Evolutionary conservation across 1,140 invertebrate genomes (phyloP).

Genomic region (Odontomachus brunneus): DNA sequence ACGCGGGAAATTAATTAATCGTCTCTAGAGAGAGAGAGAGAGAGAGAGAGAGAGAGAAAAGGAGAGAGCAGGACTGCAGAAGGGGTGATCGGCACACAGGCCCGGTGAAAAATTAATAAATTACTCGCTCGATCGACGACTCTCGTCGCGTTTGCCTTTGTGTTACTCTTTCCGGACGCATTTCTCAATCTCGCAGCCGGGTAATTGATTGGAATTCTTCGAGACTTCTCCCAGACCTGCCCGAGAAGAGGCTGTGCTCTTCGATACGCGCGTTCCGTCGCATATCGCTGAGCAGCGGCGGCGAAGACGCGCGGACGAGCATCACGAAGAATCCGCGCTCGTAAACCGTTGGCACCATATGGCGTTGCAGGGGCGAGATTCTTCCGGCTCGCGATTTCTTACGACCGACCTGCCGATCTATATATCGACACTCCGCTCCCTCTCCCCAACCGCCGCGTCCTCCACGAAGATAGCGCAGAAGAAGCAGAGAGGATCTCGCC

Average conservation of each 20-base stretch:
- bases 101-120: neutral
- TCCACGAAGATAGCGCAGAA: neutral
- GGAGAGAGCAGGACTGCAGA: no score
- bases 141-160: no score
- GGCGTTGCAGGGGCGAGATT: slow-evolving; percentile 16
- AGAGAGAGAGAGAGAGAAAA: no score
- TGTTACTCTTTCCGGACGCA: no score
- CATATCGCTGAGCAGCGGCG: no score
- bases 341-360: slow-evolving; percentile 45
- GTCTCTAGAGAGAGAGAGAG: neutral
- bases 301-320: neutral
- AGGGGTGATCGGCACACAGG: no score
- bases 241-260: no score
- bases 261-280: no score
- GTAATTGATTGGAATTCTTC: no score
- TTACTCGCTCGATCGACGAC: neutral
- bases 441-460: neutral
- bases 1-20: neutral
- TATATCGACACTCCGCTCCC: slow-evolving; percentile 13
- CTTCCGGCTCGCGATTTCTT: slow-evolving; percentile 37
- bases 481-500: no score
- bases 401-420: neutral
- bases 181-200: no score
- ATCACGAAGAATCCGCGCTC: neutral
- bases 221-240: neutral